Evolutionary conservation across 2,888 invertebrate genomes (phyloP), one percentile per base, ranked within the genome.

Genomic region (Coenonympha arcania): DNA sequence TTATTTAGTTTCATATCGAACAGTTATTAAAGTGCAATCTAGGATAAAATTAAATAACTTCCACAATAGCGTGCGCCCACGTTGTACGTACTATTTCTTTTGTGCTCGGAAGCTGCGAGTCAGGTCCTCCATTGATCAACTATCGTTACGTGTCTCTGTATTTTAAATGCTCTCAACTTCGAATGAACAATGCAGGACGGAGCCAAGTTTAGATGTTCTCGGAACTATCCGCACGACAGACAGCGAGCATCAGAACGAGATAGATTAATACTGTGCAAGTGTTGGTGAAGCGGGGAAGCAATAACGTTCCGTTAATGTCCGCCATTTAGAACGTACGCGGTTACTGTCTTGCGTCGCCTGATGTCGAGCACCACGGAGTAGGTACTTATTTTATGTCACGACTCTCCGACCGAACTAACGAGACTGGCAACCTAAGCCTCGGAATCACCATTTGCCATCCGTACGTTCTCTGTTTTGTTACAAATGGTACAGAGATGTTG

Each of bases 221-320:
- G 63, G 67, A 71, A 69, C 71, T 66, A 73, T 71, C 65, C 69
- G 71, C 67, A 60, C 63, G 59, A 64, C 65, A 68, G 67, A 66
- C 71, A 65, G 65, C 59, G 54, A 71, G 66, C 68, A 73, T 69
- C 69, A 72, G 64, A 69, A 71, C 64, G 58, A 73, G 74, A 76
- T 73, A 76, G 79, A 83, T 82, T 82, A 81, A 82, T 80, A 80
- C 71, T 65, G 71, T 73, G 71, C 79, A 75, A 79, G 78, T 78
- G 79, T 75, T 70, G 69, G 69, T 73, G 72, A 71, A 78, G 75
- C 70, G 72, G 72, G 76, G 75, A 74, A 77, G 83, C 77, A 80
- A 82, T 82, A 83, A 78, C 76, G 77, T 77, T 78, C 71, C 77
- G 77, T 78, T 81, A 83, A 82, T 84, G 83, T 79, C 69, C 69